Evolutionary conservation across 1,140 invertebrate genomes (phyloP).

Genomic region (Chlorops oryzae): DNA sequence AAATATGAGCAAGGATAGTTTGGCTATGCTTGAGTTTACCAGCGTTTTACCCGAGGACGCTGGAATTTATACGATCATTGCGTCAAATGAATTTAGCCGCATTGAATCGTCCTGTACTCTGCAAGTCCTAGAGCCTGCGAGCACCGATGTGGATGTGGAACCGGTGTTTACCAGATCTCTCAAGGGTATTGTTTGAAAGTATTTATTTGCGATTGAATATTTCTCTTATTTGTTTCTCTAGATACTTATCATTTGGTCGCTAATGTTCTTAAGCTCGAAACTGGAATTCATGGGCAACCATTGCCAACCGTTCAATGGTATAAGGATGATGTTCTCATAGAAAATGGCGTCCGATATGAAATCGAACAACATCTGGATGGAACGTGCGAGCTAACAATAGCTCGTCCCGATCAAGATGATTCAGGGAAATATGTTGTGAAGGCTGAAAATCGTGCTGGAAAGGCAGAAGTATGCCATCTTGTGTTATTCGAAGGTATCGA

Average conservation of each 20-base stretch:
- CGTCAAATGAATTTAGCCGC: conserved; percentile 50
- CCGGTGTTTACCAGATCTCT: conserved; percentile 42
- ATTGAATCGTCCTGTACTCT: conserved; percentile 50
- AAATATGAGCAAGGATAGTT: conserved; percentile 45
- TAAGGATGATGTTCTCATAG: conserved; percentile 64
- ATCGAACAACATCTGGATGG: conserved; percentile 39
- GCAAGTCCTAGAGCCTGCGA: conserved; percentile 46
- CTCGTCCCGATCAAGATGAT: conserved; percentile 36
- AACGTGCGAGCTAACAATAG: conserved; percentile 37
- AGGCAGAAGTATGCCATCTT: conserved; percentile 38
- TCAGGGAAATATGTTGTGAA: conserved; percentile 42
- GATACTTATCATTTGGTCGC: conserved; percentile 44
- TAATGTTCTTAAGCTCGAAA: conserved; percentile 45
- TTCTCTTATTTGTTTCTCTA: conserved; percentile 14
- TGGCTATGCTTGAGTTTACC: conserved; percentile 53
- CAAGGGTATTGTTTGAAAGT: too few relatives aligned
- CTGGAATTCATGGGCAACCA: conserved; percentile 64
- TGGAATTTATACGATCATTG: conserved; percentile 50
- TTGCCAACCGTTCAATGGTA: conserved; percentile 78
- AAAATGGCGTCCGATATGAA: conserved; percentile 31
- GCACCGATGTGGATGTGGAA: conserved; percentile 28
- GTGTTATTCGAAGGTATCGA: conserved; percentile 40
- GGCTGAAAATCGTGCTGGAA: conserved; percentile 39
- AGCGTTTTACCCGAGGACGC: conserved; percentile 37
- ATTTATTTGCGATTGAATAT: too few relatives aligned